Evolutionary conservation across 2,113 vertebrate species (phyloP).

Genomic region (Oxyura jamaicensis): DNA sequence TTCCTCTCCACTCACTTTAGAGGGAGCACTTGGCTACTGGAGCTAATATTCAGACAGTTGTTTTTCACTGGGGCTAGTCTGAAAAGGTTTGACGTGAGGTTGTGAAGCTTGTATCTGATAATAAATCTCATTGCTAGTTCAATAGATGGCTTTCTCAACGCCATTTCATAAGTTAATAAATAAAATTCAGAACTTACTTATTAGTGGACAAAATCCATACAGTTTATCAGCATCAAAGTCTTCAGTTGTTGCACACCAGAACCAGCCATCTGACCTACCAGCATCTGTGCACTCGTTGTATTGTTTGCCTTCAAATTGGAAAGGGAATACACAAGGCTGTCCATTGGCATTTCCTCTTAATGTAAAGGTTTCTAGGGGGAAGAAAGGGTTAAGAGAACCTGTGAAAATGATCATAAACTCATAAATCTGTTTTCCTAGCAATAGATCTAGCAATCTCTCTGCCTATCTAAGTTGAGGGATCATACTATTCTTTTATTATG

Average conservation of each 20-base stretch:
- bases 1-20: background rate
- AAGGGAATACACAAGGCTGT: slow-evolving; percentile 88
- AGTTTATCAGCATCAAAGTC: slow-evolving; percentile 80
- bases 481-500: background rate
- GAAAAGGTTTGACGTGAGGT: background rate
- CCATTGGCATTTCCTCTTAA: slow-evolving; percentile 86
- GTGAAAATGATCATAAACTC: background rate
- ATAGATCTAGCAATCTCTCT: background rate
- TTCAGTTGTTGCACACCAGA: slow-evolving; percentile 87
- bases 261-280: slow-evolving; percentile 77
- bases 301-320: slow-evolving; percentile 82
- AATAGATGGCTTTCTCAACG: background rate
- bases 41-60: background rate
- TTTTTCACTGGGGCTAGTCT: background rate
- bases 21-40: background rate
- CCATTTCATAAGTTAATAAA: background rate
- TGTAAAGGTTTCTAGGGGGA: slow-evolving; percentile 81
- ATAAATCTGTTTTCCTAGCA: background rate
- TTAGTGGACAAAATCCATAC: slow-evolving; percentile 87
- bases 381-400: background rate
- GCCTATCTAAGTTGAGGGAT: background rate
- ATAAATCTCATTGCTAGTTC: background rate
- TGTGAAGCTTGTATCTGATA: no score
- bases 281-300: slow-evolving; percentile 83
- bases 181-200: slow-evolving; percentile 74